Conservation (phyloP, 2,888 invertebrate genomes). For the Syrphus vitripennis region DNA sequence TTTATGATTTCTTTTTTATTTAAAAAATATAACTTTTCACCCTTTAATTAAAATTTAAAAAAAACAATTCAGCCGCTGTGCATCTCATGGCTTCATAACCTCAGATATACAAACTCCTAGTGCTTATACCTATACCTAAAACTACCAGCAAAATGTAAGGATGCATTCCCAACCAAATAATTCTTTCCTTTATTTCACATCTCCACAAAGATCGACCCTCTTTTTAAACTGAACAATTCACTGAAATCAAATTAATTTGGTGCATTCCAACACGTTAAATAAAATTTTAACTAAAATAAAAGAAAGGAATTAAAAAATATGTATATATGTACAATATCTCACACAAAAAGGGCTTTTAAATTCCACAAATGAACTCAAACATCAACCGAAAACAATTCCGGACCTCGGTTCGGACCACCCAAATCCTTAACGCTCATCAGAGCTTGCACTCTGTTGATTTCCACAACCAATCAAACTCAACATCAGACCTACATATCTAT, state of each 20-base stretch:
- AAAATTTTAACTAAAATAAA: not conserved
- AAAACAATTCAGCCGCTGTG: too few relatives aligned
- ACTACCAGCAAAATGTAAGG: not conserved
- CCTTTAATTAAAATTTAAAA: too few relatives aligned
- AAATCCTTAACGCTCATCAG: not conserved
- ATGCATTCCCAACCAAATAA: not conserved
- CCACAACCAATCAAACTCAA: conserved; percentile 17
- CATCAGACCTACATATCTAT: not conserved
- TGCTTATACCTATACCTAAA: too few relatives aligned
- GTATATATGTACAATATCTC: too few relatives aligned
- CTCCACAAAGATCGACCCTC: not conserved
- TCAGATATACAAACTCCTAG: too few relatives aligned
- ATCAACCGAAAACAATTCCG: not conserved
- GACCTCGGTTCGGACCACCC: not conserved
- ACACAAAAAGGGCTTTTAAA: conserved; percentile 4
- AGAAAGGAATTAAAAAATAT: not conserved
- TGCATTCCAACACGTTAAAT: not conserved
- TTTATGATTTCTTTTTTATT: too few relatives aligned
- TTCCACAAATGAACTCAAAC: conserved; percentile 20
- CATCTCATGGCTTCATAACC: too few relatives aligned
- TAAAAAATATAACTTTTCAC: too few relatives aligned
- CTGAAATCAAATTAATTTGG: not conserved
- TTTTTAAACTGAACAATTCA: not conserved
- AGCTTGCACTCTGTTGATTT: conserved; percentile 9
- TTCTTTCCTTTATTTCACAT: not conserved